phyloP scores from a whole-genome alignment of 1,140 invertebrate genomes.

The Littorina saxatilis region DNA sequence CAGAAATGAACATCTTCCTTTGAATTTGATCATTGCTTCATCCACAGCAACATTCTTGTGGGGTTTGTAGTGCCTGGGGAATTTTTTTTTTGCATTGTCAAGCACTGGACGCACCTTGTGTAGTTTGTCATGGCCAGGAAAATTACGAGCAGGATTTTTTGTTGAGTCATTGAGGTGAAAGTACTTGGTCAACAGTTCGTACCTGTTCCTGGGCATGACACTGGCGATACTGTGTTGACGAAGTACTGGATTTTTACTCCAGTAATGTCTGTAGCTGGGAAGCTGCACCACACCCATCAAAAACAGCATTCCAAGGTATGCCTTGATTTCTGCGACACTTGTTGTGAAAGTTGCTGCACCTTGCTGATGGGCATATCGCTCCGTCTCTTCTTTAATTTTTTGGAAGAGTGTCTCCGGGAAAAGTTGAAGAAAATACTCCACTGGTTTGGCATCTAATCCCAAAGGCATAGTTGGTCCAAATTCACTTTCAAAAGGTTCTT shows the following conservation, averaged over 20 bases:
- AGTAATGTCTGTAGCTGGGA: not conserved
- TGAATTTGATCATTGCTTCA: too few relatives aligned
- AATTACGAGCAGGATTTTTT: not conserved
- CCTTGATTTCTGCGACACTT: not conserved
- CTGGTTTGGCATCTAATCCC: too few relatives aligned
- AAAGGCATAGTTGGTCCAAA: too few relatives aligned
- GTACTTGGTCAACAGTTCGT: not conserved
- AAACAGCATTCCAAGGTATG: conserved; percentile 24
- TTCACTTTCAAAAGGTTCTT: too few relatives aligned
- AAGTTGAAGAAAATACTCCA: too few relatives aligned
- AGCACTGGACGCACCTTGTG: conserved; percentile 33
- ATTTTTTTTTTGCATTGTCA: conserved; percentile 26
- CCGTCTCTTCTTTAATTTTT: too few relatives aligned
- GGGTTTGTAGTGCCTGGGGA: too few relatives aligned
- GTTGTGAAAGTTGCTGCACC: not conserved
- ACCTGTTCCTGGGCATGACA: not conserved
- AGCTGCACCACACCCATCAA: conserved; percentile 27
- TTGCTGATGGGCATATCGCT: too few relatives aligned
- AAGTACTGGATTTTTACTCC: not conserved
- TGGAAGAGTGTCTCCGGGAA: too few relatives aligned
- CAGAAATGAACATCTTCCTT: too few relatives aligned
- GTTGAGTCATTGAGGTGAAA: not conserved
- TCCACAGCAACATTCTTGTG: too few relatives aligned
- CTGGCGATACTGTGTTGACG: not conserved
- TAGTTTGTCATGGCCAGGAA: conserved; percentile 26